Evolutionary conservation across 1,140 invertebrate genomes (phyloP).

Genomic region (Phthorimaea operculella): DNA sequence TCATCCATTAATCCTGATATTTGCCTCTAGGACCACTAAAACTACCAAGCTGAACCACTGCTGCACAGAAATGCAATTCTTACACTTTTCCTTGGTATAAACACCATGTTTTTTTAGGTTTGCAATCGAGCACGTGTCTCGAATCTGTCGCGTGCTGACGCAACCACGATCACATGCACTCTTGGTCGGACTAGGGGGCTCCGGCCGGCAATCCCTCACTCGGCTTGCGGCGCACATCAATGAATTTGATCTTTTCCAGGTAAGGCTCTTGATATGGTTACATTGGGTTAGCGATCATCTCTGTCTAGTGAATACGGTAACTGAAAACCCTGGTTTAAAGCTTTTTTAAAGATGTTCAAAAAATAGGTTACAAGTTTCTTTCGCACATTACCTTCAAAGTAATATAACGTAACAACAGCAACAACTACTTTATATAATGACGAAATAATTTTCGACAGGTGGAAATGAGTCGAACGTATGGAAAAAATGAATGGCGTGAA

Average conservation of each 20-base stretch:
- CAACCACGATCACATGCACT: slow-evolving; percentile 89
- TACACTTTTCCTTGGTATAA: neutral
- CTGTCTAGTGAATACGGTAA: neutral
- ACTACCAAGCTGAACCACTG: too few relatives aligned
- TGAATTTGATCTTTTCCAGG: slow-evolving; percentile 88
- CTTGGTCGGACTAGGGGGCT: slow-evolving; percentile 91
- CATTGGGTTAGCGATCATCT: slow-evolving; percentile 87
- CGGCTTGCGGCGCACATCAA: slow-evolving; percentile 92
- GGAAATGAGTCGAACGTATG: slow-evolving; percentile 91
- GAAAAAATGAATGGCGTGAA: slow-evolving; percentile 87
- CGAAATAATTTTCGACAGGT: slow-evolving; percentile 71
- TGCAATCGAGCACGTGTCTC: slow-evolving; percentile 94
- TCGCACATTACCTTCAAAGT: too few relatives aligned
- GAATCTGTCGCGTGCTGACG: slow-evolving; percentile 91
- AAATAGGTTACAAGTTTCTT: too few relatives aligned
- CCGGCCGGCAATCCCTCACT: slow-evolving; percentile 90
- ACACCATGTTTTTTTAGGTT: slow-evolving; percentile 70
- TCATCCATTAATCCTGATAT: too few relatives aligned
- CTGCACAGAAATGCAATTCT: too few relatives aligned
- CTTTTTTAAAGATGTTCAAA: too few relatives aligned
- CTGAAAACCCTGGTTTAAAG: too few relatives aligned
- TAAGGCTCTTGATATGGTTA: slow-evolving; percentile 9
- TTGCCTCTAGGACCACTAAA: too few relatives aligned
- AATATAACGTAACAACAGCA: too few relatives aligned
- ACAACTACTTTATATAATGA: too few relatives aligned